Evolutionary conservation across 2,797 vertebrate species (phyloP), one percentile per base, ranked within the genome.

Genomic region (Lutjanus campechanus): DNA sequence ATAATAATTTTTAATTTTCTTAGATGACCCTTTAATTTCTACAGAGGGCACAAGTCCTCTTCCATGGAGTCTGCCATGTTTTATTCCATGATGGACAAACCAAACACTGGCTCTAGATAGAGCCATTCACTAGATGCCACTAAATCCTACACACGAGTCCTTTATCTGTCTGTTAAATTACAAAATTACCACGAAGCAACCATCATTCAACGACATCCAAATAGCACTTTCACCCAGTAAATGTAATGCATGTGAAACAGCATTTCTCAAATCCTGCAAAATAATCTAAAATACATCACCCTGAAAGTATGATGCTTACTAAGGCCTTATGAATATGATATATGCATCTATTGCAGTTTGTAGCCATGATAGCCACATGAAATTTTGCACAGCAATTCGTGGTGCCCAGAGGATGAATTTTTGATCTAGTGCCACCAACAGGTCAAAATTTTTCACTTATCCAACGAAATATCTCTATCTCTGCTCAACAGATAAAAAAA

Each of bases 231-330:
- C 11, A 13, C 11, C 22, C 25, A 53, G 25, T 49, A 4, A 17
- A 63, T 69, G 49, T 77, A 55, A 36, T 44, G 12, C 19, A 43
- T 51, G 54, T 25, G 22, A 59, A 60, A 19, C 15, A 51, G 16
- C 15, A 8, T 47, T 10, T 29, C 17, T n/a, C 29, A 25, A 4
- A 51, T 51, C 47, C 17, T 36, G 16, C 15, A 20, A 12, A 56
- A 12, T 7, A 55, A 19, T 5, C 11, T 46, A 5, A 55, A 46
- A 40, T 20, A 20, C 17, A 17, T 41, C 41, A 70, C 44, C 10
- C 20, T 44, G 54, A 25, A 40, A 36, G 58, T 53, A 12, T 25
- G 46, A 13, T 44, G 11, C 16, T 16, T 16, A 25, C 11, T 36
- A 17, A 7, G 4, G 29, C 53, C 12, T 29, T 25, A 17, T 50